A percentile compares a stretch with the other conserved stretches of the same genome.
Conservation (phyloP, 2,888 invertebrate genomes). For the Hirtodrosophila cameraria region DNA sequence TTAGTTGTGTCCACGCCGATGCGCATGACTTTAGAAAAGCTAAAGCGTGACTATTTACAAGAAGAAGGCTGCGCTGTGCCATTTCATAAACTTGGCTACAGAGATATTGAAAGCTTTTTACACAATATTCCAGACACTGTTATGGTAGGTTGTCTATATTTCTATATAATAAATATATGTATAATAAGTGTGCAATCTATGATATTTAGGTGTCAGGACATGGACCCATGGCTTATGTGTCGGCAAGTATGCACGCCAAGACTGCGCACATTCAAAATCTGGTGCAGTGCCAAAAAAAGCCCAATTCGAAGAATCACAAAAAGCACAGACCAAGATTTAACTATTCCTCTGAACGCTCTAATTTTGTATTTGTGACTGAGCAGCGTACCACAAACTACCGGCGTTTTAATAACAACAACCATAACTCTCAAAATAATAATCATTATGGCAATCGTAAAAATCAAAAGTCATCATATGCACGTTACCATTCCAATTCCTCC, state of each 20-base stretch:
- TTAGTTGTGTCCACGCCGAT: conserved; percentile 74
- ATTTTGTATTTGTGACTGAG: conserved; percentile 47
- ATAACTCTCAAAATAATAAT: conserved; percentile 1
- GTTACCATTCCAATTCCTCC: not conserved
- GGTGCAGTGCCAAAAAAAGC: conserved; percentile 73
- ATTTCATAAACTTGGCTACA: conserved; percentile 64
- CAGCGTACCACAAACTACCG: not conserved
- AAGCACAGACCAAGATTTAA: conserved; percentile 1
- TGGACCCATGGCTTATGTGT: conserved; percentile 68
- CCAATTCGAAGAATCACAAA: not conserved
- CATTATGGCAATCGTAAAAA: not conserved
- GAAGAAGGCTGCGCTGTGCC: conserved; percentile 73
- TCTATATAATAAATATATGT: too few relatives aligned
- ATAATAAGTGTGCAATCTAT: not conserved
- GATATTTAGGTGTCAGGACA: conserved; percentile 61
- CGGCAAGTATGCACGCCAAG: conserved; percentile 55
- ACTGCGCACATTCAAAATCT: conserved; percentile 74
- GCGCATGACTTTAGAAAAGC: conserved; percentile 61
- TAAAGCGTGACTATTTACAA: conserved; percentile 67
- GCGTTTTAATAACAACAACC: not conserved
- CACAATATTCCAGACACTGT: conserved; percentile 75
- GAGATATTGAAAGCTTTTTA: conserved; percentile 71
- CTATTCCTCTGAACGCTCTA: conserved; percentile 21
- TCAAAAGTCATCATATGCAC: not conserved
- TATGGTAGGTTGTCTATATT: conserved; percentile 43